These are phyloP conservation scores for Hipposideros larvatus DNA, from an alignment of 2,797 vertebrate genomes.

Conservation along the genomic window DNA sequence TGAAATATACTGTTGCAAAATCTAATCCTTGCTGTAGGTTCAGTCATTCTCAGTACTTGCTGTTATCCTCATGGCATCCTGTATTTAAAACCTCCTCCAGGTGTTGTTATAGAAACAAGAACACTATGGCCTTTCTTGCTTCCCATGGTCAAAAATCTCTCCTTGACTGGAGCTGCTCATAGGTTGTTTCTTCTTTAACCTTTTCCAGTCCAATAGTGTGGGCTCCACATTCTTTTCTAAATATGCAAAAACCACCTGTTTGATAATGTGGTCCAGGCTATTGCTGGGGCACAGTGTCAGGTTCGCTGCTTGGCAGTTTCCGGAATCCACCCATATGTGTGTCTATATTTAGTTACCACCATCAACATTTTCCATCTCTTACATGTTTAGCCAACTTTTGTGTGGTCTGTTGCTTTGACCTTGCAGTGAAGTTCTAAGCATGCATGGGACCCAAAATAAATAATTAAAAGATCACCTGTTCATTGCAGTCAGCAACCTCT, in stretches of 20 bases:
- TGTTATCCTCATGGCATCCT: background rate
- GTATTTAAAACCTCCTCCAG: constrained; percentile 38
- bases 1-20: constrained; percentile 21
- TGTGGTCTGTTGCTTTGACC: constrained; percentile 70
- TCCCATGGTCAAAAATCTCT: background rate
- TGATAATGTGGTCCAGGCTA: constrained; percentile 55
- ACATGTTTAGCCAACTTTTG: constrained; percentile 75
- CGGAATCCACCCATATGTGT: constrained; percentile 74
- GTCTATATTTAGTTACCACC: constrained; percentile 79
- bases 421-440: constrained; percentile 61
- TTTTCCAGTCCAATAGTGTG: constrained; percentile 50
- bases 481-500: background rate
- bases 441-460: constrained; percentile 59
- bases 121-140: background rate
- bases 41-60: background rate
- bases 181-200: constrained; percentile 67
- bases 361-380: constrained; percentile 78
- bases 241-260: constrained; percentile 76
- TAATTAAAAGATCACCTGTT: constrained; percentile 68
- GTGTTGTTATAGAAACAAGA: constrained; percentile 16
- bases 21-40: background rate
- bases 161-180: background rate
- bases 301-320: constrained; percentile 58
- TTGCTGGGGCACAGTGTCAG: constrained; percentile 57
- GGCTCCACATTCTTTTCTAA: constrained; percentile 79